These are phyloP conservation scores for Coenonympha glycerion DNA, from an alignment of 2,888 invertebrate genomes.

Conservation along the genomic window DNA sequence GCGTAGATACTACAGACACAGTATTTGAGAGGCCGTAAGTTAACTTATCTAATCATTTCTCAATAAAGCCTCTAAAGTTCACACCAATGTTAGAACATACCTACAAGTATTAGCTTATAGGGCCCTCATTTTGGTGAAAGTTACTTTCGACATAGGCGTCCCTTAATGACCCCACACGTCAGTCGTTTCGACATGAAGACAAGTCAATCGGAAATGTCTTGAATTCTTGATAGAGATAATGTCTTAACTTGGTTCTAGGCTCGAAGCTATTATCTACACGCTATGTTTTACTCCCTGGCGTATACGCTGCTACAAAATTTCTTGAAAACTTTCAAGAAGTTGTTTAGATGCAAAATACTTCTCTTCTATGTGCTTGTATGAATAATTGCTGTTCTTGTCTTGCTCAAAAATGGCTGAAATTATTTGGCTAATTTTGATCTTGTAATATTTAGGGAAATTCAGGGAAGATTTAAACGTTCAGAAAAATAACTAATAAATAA, in stretches of 20 bases:
- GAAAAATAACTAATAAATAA: no score
- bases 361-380: no score
- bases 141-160: background rate
- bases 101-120: background rate
- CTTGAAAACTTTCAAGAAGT: no score
- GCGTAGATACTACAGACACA: no score
- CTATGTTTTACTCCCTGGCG: constrained; percentile 4
- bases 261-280: constrained; percentile 8
- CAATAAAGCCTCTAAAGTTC: background rate
- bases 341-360: no score
- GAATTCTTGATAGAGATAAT: background rate
- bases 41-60: background rate
- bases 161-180: constrained; percentile 9
- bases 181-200: constrained; percentile 10
- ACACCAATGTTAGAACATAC: background rate
- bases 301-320: background rate
- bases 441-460: no score
- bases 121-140: constrained; percentile 9
- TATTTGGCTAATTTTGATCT: no score
- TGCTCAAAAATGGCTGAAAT: no score
- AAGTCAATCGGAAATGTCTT: constrained; percentile 11
- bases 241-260: constrained; percentile 3
- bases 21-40: no score
- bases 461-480: no score
- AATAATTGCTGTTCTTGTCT: no score